A percentile compares a stretch with the other conserved stretches of the same genome.
These are phyloP conservation scores for Huso huso DNA, from an alignment of 2,797 vertebrate species.

Conservation along the genomic window DNA sequence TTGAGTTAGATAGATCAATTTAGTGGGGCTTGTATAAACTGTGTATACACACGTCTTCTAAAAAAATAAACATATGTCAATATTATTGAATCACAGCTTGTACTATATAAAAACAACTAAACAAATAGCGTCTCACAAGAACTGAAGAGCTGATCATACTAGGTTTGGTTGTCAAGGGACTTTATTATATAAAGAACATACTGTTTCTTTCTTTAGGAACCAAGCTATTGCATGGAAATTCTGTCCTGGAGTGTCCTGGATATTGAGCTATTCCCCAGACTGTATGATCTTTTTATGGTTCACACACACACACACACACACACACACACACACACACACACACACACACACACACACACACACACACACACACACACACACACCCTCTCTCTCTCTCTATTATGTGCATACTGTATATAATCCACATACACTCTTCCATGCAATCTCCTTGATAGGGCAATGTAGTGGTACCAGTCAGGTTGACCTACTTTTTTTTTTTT, in stretches of 20 bases:
- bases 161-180: background rate
- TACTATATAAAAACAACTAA: too few species aligned
- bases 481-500: background rate
- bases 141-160: too few species aligned
- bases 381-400: background rate
- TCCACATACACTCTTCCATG: background rate
- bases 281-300: background rate
- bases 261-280: background rate
- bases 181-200: background rate
- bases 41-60: too few species aligned
- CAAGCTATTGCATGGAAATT: background rate
- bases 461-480: background rate
- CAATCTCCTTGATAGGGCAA: background rate
- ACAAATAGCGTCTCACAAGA: too few species aligned
- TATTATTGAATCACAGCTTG: too few species aligned
- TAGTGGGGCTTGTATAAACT: too few species aligned
- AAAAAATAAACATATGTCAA: too few species aligned
- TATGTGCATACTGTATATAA: background rate
- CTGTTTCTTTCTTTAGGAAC: background rate
- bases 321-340: too few species aligned
- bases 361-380: background rate
- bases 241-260: background rate
- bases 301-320: background rate
- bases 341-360: too few species aligned
- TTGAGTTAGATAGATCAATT: too few species aligned